Evolutionary conservation across 30 jellyfish, hydroid and myxozoan genomes (phyloP).

Genomic region (Clytia hemisphaerica): DNA sequence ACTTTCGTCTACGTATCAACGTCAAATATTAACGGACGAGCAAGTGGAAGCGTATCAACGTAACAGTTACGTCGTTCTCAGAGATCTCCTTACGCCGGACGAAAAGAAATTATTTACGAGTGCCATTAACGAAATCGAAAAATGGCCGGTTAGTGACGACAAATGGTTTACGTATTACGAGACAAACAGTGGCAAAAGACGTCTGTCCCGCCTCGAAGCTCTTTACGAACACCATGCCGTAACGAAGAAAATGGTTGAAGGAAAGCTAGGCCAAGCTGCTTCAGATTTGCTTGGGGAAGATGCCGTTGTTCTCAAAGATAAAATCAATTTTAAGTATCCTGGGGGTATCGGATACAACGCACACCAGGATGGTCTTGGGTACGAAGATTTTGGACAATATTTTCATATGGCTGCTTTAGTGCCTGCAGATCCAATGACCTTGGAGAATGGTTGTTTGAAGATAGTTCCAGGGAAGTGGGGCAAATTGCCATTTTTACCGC

Average conservation of each 20-base stretch:
- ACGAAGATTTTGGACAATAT: neutral
- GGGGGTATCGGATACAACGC: neutral
- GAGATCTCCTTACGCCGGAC: neutral
- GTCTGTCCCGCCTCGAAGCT: neutral
- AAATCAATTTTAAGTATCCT: neutral
- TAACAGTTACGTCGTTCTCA: neutral
- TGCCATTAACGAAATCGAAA: conserved; percentile 1
- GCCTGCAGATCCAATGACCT: conserved; percentile 5
- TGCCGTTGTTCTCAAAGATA: neutral
- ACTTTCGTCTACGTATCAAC: too few relatives aligned
- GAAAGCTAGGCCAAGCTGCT: neutral
- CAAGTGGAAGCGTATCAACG: conserved; percentile 7
- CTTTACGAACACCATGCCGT: conserved; percentile 1
- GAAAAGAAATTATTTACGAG: neutral
- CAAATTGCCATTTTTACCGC: neutral
- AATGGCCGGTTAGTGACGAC: conserved; percentile 5
- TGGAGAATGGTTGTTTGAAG: conserved; percentile 4
- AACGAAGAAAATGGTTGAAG: neutral
- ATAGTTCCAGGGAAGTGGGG: neutral
- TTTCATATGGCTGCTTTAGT: neutral
- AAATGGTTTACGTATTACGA: neutral
- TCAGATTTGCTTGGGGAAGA: conserved; percentile 5
- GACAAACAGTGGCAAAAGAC: too few relatives aligned
- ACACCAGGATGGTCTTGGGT: conserved; percentile 12
- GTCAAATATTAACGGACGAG: neutral